These are phyloP conservation scores for Drosophila takahashii DNA, from an alignment of 1,140 invertebrate species.

Conservation along the genomic window DNA sequence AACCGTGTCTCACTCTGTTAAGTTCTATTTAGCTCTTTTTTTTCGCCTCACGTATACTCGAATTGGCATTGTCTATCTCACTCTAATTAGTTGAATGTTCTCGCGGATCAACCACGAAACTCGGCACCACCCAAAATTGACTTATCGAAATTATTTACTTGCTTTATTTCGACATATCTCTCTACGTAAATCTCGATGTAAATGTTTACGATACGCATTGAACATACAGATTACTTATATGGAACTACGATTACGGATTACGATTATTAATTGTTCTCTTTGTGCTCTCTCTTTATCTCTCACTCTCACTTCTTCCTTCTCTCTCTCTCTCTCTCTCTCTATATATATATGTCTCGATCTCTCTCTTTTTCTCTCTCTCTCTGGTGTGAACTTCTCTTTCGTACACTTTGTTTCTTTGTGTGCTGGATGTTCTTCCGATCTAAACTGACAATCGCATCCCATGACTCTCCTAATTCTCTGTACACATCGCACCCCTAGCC, in stretches of 20 bases:
- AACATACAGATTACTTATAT: constrained; percentile 46
- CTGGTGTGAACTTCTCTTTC: constrained; percentile 40
- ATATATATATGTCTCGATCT: constrained; percentile 12
- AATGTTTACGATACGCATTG: constrained; percentile 55
- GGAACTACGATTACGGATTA: constrained; percentile 29
- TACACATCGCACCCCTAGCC: constrained; percentile 79
- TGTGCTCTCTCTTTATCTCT: constrained; percentile 36
- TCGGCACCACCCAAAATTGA: constrained; percentile 34
- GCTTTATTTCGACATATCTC: constrained; percentile 38
- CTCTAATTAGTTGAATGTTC: constrained; percentile 54
- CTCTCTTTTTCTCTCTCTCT: constrained; percentile 29
- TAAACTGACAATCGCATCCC: constrained; percentile 49
- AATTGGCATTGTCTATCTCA: constrained; percentile 45
- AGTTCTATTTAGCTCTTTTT: constrained; percentile 36
- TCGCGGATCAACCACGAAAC: constrained; percentile 25
- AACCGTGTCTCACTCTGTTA: constrained; percentile 46
- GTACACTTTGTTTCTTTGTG: constrained; percentile 54
- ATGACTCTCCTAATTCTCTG: constrained; percentile 44
- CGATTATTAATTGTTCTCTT: constrained; percentile 49
- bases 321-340: constrained; percentile 5
- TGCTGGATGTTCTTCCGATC: constrained; percentile 56
- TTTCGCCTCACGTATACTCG: constrained; percentile 32
- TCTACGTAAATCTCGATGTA: constrained; percentile 57
- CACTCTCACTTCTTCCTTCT: constrained; percentile 18
- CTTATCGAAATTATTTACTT: constrained; percentile 29